phyloP scores from a whole-genome alignment of 2,797 vertebrate genomes.

The Coracias cyanogaster region DNA sequence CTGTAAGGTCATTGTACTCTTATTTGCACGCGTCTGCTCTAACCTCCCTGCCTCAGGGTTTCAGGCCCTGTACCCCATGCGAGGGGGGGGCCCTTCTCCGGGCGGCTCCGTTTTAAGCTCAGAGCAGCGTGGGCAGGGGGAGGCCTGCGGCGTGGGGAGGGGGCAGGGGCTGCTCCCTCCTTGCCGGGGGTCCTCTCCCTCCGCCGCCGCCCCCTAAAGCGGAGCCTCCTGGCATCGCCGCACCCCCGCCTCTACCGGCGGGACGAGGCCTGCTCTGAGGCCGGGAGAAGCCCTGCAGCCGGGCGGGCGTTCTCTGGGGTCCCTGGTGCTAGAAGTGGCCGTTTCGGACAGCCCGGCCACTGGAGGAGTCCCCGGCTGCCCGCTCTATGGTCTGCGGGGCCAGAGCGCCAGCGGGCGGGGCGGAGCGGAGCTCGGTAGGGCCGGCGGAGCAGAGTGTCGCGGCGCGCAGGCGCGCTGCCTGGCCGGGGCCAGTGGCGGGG shows the following conservation, averaged over 20 bases:
- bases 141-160: no score
- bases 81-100: no score
- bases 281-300: neutral
- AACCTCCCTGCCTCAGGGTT: neutral
- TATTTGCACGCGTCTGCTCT: neutral
- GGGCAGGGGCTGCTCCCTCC: no score
- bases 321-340: neutral
- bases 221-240: no score
- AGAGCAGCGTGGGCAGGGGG: neutral
- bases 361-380: neutral
- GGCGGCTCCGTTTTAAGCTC: neutral
- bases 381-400: neutral
- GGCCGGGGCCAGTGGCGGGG: neutral
- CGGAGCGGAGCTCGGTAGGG: neutral
- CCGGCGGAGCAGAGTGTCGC: neutral
- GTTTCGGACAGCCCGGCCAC: no score
- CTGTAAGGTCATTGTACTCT: neutral
- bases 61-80: no score
- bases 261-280: neutral
- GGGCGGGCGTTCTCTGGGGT: neutral
- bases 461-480: neutral
- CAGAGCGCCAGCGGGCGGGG: neutral
- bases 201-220: neutral
- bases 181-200: no score
- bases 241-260: neutral